Evolutionary conservation across 2,113 vertebrate species (phyloP), one percentile per base, ranked within the genome.

Genomic region (Salminus brasiliensis): DNA sequence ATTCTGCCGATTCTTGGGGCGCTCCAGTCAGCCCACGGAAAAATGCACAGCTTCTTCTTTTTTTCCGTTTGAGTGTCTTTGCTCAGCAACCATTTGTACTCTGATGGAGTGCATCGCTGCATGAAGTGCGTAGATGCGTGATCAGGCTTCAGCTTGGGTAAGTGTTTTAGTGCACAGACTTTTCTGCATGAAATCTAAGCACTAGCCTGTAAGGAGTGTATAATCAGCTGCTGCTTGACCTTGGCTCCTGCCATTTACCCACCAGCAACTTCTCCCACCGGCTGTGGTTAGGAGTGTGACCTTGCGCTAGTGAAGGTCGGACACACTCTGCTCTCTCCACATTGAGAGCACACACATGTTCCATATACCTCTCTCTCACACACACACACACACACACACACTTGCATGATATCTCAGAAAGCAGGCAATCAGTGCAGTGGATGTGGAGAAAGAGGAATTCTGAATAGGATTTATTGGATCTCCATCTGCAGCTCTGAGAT

Each of bases 231-330:
- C 72, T 80, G 79, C 84, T 86, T 91, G 88, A 91, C 91, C 89
- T 92, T 92, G 91, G 87, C 86, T 90, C 83, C 77, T 88, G 79
- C 87, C 87, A 88, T 90, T 92, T 90, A 91, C 90, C 88, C 87
- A 85, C 30, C 78, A 86, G 87, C 85, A 86, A 85, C 80, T 52
- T 85, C 75, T 82, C 89, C 84, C 84, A 79, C 87, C 89, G 92
- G 89, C 87, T 93, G 89, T 87, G 84, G 78, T 72, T 36, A 12
- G 84, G 84, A 87, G 70, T 83, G 74, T 69, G 85, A 89, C 88
- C 85, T 88, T 85, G 84, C 85, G 39, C 84, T 29, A 53, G 73
- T 76, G 79, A 91, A 91, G 89, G 90, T 90, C 87, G 85, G 81
- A 69, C 62, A 45, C 70, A 59, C 77, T 83, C 84, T 63, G 80